These are phyloP conservation scores for Prosopocoilus inquinatus DNA, from an alignment of 2,888 invertebrate genomes.

Conservation along the genomic window DNA sequence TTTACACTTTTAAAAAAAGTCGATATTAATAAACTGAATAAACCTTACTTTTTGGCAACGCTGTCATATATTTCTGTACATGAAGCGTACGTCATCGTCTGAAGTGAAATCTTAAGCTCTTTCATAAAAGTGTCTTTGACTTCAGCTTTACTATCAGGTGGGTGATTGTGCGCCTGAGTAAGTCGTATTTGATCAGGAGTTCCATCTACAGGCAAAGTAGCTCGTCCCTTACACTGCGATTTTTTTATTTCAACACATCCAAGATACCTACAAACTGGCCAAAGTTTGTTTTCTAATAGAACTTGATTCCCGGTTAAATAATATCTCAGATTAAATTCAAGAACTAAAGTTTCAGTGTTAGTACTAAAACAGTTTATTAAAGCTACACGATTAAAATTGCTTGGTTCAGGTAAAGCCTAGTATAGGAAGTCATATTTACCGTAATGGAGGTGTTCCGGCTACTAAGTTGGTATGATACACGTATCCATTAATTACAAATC, in stretches of 20 bases:
- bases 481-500: conserved; percentile 41
- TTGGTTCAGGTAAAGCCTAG: neutral
- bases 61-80: conserved; percentile 1
- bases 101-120: conserved; percentile 36
- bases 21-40: neutral
- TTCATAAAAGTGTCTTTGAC: conserved; percentile 39
- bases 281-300: neutral
- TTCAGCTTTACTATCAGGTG: conserved; percentile 39
- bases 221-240: conserved; percentile 41
- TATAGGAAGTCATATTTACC: conserved; percentile 34
- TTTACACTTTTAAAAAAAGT: neutral
- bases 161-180: conserved; percentile 43
- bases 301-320: neutral
- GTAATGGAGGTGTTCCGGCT: conserved; percentile 39
- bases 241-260: conserved; percentile 42
- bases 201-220: conserved; percentile 39
- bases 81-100: conserved; percentile 9
- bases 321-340: neutral
- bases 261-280: conserved; percentile 35
- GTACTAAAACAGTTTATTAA: no score
- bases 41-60: conserved; percentile 7
- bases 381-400: no score
- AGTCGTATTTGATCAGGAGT: conserved; percentile 33
- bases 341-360: no score
- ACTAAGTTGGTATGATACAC: conserved; percentile 43